These are phyloP conservation scores for Solen grandis DNA, from an alignment of 1,140 invertebrate genomes.

Conservation along the genomic window DNA sequence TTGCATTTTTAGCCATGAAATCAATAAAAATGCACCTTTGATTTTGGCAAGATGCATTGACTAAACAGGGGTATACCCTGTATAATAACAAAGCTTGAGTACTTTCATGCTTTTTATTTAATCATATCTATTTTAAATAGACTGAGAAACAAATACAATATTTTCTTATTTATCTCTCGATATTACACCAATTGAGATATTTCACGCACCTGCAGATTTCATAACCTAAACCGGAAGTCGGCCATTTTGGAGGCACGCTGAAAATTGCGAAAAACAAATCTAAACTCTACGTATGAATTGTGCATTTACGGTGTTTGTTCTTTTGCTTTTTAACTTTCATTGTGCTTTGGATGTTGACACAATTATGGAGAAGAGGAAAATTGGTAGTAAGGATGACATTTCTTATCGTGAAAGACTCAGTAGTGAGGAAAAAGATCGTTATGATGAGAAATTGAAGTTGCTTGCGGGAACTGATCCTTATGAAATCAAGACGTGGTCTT, in stretches of 20 bases:
- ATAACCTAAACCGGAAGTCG: too few relatives aligned
- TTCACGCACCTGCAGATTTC: too few relatives aligned
- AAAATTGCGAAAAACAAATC: neutral
- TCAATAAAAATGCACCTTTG: too few relatives aligned
- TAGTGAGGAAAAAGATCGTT: neutral
- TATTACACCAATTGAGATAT: too few relatives aligned
- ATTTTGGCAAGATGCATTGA: too few relatives aligned
- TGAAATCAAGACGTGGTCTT: neutral
- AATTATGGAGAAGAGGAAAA: neutral
- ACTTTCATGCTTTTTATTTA: too few relatives aligned
- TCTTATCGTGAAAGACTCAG: constrained; percentile 11
- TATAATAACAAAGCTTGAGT: too few relatives aligned
- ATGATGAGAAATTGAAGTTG: constrained; percentile 15
- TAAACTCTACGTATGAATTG: neutral
- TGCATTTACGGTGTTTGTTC: neutral
- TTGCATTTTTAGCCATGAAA: too few relatives aligned
- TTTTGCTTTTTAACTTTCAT: neutral
- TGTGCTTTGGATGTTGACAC: neutral
- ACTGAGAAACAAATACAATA: too few relatives aligned
- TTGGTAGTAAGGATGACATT: neutral
- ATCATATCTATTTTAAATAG: too few relatives aligned
- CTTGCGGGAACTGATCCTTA: constrained; percentile 12
- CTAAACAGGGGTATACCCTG: too few relatives aligned
- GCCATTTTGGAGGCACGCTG: neutral
- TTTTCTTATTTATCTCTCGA: too few relatives aligned